These are phyloP conservation scores for Polymixis lichenea DNA, from an alignment of 2,888 invertebrate genomes.

Conservation along the genomic window DNA sequence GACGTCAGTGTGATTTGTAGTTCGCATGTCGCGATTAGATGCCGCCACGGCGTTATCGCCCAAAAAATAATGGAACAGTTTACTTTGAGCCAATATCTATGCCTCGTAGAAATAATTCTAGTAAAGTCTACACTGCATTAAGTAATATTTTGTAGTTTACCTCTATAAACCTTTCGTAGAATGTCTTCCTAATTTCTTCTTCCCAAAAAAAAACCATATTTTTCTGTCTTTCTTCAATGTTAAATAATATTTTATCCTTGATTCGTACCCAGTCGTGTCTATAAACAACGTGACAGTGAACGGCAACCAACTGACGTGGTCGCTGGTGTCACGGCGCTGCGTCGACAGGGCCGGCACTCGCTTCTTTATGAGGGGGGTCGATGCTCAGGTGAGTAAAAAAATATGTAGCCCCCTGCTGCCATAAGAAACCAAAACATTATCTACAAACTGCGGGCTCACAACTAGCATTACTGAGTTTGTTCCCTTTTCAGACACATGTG, in stretches of 20 bases:
- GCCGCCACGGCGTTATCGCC: too few species aligned
- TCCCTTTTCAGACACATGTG: not conserved
- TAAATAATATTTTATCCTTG: slow-evolving; percentile 66
- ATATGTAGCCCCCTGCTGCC: not conserved
- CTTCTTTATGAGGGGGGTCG: slow-evolving; percentile 96
- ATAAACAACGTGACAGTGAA: slow-evolving; percentile 95
- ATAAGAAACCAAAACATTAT: not conserved
- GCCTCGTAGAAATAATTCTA: not conserved
- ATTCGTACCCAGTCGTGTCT: slow-evolving; percentile 91
- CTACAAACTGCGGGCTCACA: not conserved
- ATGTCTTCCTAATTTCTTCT: not conserved
- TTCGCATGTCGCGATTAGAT: too few species aligned
- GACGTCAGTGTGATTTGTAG: too few species aligned
- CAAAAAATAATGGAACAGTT: too few species aligned
- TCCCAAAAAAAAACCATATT: too few species aligned
- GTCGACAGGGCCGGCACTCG: slow-evolving; percentile 97
- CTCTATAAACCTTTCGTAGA: not conserved
- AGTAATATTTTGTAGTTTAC: not conserved
- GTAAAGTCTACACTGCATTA: not conserved
- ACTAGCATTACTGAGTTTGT: not conserved
- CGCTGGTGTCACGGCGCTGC: slow-evolving; percentile 96
- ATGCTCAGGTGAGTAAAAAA: slow-evolving; percentile 89
- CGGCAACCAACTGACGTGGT: slow-evolving; percentile 95
- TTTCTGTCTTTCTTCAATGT: not conserved
- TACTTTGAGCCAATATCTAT: too few species aligned